These are phyloP conservation scores for Paedocypris sp. DNA, from an alignment of 2,113 vertebrate species.

Conservation along the genomic window DNA sequence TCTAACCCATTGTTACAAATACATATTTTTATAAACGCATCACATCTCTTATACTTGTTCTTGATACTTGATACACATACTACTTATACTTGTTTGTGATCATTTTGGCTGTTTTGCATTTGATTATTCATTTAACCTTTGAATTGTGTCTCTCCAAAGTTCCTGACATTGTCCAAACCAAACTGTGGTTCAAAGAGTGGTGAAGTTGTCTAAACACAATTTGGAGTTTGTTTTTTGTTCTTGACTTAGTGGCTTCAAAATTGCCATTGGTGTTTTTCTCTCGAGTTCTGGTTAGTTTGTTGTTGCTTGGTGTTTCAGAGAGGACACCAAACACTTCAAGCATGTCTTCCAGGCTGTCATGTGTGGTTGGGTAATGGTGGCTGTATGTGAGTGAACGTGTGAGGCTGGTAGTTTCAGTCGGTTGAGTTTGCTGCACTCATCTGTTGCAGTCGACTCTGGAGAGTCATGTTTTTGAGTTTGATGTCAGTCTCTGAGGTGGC, in stretches of 20 bases:
- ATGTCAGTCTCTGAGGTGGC: conserved; percentile 14
- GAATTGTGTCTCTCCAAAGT: no score
- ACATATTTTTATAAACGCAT: no score
- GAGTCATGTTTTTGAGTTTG: conserved; percentile 14
- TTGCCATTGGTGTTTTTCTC: neutral
- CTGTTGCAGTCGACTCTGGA: conserved; percentile 7
- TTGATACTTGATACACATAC: no score
- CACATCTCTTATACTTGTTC: no score
- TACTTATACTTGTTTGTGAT: no score
- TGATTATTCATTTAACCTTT: no score
- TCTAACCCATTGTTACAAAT: no score
- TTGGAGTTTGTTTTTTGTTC: neutral
- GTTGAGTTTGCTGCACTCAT: neutral
- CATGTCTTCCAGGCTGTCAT: conserved; percentile 4
- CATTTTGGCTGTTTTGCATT: no score
- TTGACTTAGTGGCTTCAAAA: conserved; percentile 5
- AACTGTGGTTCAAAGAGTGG: neutral
- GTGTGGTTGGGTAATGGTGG: conserved; percentile 1
- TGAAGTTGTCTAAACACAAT: neutral
- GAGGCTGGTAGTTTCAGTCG: neutral
- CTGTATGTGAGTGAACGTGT: neutral
- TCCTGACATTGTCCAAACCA: neutral
- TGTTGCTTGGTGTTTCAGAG: neutral
- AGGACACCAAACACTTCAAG: neutral
- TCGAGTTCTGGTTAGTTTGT: conserved; percentile 6